Evolutionary conservation across 2,113 vertebrate genomes (phyloP), one percentile per base, ranked within the genome.

Genomic region (Smithornis capensis): DNA sequence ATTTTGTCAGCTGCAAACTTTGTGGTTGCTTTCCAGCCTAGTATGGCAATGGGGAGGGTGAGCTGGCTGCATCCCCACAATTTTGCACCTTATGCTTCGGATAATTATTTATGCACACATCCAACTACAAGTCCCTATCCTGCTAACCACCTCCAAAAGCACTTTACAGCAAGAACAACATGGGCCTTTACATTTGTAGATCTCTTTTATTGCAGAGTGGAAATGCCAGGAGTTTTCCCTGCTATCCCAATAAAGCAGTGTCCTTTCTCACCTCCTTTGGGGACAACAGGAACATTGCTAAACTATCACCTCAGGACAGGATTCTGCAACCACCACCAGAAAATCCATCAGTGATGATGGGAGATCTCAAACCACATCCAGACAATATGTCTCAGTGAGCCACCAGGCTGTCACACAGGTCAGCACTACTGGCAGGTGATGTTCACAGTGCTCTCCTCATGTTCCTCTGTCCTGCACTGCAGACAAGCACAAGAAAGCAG

Each of bases 311-410:
- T 71, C 37, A 64, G 67, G 59, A 69, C 13, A 47, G 16, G n/a
- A 78, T 52, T 77, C 52, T 92, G 44, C 55, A 80, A 65, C 31
- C 14, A 65, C 33, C 69, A 79, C 6, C n/a, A 73, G 37, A 21
- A 91, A 94, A 84, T 40, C 44, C 62, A 76, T 14, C 13, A 16
- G 19, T 0, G 0, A 35, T 10, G 33, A 57, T 13, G 10, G 33
- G 55, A 85, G 33, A 47, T 33, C 38, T 49, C 14, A 10, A 15
- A 29, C 0, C 4, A 21, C 14, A 62, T 15, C 44, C 44, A 67
- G 22, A 8, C 14, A 85, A 69, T 0, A 0, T 12, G 37, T 1
- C 38, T 29, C 21, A 77, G 24, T 9, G 80, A 87, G 56, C 13
- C 42, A 92, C 28, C 38, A 74, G 89, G 22, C 38, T 50, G 37